Percentiles rank a stretch among this genome's conserved stretches.
Conservation (phyloP, 92 coral and sea anemone species). For the Parazoanthus atlanticus region DNA sequence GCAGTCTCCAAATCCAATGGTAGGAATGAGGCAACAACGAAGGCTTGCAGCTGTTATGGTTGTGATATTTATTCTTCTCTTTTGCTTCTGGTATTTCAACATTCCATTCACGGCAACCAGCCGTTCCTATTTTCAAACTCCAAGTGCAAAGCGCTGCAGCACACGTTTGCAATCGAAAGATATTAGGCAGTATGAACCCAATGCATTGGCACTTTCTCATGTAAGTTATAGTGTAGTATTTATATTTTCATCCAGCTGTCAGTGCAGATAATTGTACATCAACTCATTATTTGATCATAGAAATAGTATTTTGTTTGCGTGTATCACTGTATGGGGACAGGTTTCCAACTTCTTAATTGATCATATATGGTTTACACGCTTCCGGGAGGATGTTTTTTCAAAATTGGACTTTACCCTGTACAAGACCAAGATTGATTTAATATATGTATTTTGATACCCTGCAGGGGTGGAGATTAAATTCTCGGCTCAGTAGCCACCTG, state of each 20-base stretch:
- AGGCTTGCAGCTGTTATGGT: background rate
- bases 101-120: background rate
- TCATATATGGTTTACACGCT: too few relatives aligned
- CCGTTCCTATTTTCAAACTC: background rate
- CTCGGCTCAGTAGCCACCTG: too few relatives aligned
- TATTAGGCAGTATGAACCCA: slow-evolving; percentile 14
- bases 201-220: slow-evolving; percentile 17
- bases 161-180: slow-evolving; percentile 2
- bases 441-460: too few relatives aligned
- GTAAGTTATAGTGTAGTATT: slow-evolving; percentile 1
- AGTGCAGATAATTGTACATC: background rate
- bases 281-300: background rate
- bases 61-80: background rate
- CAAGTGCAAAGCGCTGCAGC: background rate
- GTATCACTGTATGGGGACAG: too few relatives aligned
- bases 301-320: too few relatives aligned
- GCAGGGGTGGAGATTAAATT: too few relatives aligned
- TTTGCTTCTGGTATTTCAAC: slow-evolving; percentile 26
- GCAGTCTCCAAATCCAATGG: slow-evolving; percentile 33
- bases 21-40: slow-evolving; percentile 26
- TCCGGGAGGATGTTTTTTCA: too few relatives aligned
- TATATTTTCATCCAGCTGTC: background rate
- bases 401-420: too few relatives aligned
- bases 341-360: too few relatives aligned
- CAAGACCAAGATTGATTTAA: too few relatives aligned